Evolutionary conservation across 1,140 invertebrate species (phyloP).

Genomic region (Saccostrea echinata): DNA sequence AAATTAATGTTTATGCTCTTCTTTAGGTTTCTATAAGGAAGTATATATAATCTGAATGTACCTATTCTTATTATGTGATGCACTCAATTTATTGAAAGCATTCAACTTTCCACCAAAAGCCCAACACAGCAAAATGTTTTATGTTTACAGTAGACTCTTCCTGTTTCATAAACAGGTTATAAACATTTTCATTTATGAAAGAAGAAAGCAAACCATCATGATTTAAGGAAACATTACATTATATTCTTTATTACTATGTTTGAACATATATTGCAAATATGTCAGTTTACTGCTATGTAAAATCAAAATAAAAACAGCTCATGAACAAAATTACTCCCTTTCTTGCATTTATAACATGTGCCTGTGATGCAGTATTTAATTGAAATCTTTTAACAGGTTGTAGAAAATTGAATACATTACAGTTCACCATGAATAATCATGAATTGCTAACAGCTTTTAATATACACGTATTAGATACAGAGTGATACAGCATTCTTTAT

Average conservation of each 20-base stretch:
- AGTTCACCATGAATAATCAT: neutral
- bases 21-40: no score
- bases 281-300: neutral
- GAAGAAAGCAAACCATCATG: no score
- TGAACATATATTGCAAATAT: neutral
- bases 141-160: no score
- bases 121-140: no score
- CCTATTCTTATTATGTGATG: no score
- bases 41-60: no score
- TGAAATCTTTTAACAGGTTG: neutral
- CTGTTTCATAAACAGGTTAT: no score
- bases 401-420: neutral
- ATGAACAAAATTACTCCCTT: neutral
- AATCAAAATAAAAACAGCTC: neutral
- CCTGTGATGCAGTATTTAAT: neutral
- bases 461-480: neutral
- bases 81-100: no score
- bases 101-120: no score
- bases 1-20: no score
- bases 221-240: neutral
- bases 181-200: no score
- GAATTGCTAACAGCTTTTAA: constrained; percentile 3
- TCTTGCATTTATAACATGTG: neutral
- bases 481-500: neutral
- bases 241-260: neutral